Conservation (phyloP, 2,113 vertebrate genomes). For the Notiomystis cincta region DNA sequence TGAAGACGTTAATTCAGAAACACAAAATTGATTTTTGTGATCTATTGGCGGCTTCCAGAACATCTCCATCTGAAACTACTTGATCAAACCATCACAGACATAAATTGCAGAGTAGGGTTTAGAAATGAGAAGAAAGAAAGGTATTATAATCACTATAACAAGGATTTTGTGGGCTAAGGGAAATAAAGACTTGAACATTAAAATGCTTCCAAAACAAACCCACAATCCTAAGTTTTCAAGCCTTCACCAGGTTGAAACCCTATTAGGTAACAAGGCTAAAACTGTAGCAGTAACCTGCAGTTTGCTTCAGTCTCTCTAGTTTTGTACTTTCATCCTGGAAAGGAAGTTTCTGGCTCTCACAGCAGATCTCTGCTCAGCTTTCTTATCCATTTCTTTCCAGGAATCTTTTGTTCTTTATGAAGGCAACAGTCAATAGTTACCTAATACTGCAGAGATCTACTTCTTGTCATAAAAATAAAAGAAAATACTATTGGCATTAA, state of each 20-base stretch:
- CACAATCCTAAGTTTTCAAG: not conserved
- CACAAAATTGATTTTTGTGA: not conserved
- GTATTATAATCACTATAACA: not conserved
- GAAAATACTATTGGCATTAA: not conserved
- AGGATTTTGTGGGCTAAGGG: not conserved
- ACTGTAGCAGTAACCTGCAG: not conserved
- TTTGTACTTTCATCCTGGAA: not conserved
- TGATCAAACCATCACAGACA: not conserved
- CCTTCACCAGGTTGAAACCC: not conserved
- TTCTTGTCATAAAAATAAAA: not conserved
- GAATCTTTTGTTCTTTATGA: not conserved
- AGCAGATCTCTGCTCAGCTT: not conserved
- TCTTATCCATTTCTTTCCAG: not conserved
- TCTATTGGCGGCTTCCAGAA: not conserved
- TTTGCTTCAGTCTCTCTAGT: not conserved
- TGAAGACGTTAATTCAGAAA: not conserved
- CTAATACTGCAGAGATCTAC: not conserved
- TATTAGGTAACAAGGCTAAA: not conserved
- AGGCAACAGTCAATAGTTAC: not conserved
- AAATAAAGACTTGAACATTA: not conserved
- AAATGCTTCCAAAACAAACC: constrained; percentile 6
- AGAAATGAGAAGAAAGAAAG: not conserved
- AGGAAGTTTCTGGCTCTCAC: not conserved
- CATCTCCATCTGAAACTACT: not conserved
- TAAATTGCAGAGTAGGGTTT: not conserved